Base-by-base conservation (phyloP, 2,888 invertebrate genomes). In the Ennomos erosarius region DNA sequence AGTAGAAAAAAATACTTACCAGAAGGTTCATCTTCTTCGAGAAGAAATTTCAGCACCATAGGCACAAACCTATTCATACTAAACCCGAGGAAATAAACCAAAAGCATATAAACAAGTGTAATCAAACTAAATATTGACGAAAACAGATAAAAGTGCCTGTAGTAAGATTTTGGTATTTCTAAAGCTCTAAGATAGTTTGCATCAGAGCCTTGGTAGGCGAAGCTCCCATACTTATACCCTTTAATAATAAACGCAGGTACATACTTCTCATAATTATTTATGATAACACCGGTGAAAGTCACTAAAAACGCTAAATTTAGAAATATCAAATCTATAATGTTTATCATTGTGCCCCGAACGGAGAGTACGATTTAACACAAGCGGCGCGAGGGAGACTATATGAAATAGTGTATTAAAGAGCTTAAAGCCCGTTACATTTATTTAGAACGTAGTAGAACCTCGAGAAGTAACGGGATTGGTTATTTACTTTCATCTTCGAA, bases 91-190 rank as follows among this genome's bases (percentile, higher is more conserved):
- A 93, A 87, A 84, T 94, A 95, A 47, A 92, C 89, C 49, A 82
- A 67, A 38, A 93, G 67, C 67, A 94, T 82, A 37, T 94, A 84
- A n/a, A 83, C 64, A 10, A 95, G 79, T 12, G 92, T 82, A 0
- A 82, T 55, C n/a, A 81, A 77, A 52, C 95, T 94, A 70, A 94
- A 90, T 33, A 94, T 67, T 1, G 94, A 88, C 0, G 97, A 95
- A 75, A 95, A 95, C 8, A 95, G 77, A 79, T 98, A 98, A 78
- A 97, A 97, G 85, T 98, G 97, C 70, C 90, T 93, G 75, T 97
- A 98, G 93, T 95, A 96, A 45, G 95, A 93, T 84, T 97, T 97
- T 0, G 97, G 97, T 44, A 97, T 92, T 82, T 97, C 96, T 12
- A 94, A 82, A 48, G 85, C 73, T 63, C 85, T 81, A n/a, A 92